These are phyloP conservation scores for Ammospiza caudacuta DNA, from an alignment of 2,113 vertebrate genomes.

Conservation along the genomic window DNA sequence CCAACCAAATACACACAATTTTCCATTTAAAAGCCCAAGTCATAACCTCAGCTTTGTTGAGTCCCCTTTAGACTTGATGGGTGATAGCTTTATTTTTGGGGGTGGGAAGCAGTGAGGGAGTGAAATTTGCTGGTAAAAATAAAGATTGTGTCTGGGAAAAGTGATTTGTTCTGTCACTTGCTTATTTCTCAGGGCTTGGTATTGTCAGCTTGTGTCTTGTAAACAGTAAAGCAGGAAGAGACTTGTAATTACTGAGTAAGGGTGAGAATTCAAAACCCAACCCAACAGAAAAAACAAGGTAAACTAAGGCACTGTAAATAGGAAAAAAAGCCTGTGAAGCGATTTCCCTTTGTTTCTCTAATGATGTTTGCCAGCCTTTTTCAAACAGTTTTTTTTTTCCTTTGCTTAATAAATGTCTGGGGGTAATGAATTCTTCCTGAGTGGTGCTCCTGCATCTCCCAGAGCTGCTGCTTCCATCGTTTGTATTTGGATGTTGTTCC, in stretches of 20 bases:
- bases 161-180: background rate
- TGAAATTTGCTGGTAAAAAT: background rate
- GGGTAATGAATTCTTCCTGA: constrained; percentile 30
- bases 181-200: background rate
- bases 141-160: background rate
- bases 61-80: background rate
- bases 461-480: constrained; percentile 35
- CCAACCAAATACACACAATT: background rate
- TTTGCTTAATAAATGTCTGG: constrained; percentile 35
- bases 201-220: background rate
- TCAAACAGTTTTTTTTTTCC: background rate
- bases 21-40: background rate
- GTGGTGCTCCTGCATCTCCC: constrained; percentile 21
- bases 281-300: background rate
- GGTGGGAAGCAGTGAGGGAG: background rate
- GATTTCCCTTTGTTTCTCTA: constrained; percentile 32
- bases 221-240: background rate
- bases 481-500: constrained; percentile 45
- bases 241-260: background rate
- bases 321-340: background rate
- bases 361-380: constrained; percentile 40
- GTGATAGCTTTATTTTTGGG: background rate
- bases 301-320: background rate
- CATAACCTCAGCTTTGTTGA: background rate
- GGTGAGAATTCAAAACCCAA: background rate